These are phyloP conservation scores for Arothron firmamentum DNA, from an alignment of 2,113 vertebrate genomes.

Conservation along the genomic window DNA sequence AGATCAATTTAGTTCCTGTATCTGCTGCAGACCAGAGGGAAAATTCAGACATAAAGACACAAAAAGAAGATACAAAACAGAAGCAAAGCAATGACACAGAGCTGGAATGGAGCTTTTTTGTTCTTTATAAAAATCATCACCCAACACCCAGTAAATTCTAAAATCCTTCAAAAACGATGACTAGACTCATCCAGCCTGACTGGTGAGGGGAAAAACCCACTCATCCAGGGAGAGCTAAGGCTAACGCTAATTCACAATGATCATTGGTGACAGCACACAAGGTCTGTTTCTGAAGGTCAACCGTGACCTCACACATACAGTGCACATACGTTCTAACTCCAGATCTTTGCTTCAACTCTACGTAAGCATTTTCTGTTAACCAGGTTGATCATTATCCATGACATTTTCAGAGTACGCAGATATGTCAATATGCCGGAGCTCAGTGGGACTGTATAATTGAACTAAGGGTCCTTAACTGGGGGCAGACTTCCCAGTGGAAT, in stretches of 20 bases:
- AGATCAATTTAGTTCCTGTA: constrained; percentile 74
- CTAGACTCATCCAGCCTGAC: constrained; percentile 13
- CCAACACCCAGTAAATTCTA: no score
- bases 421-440: constrained; percentile 71
- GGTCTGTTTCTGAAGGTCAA: constrained; percentile 31
- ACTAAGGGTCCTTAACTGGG: constrained; percentile 55
- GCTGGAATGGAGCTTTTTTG: no score
- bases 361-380: constrained; percentile 57
- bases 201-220: not conserved
- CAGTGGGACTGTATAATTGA: constrained; percentile 68
- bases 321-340: constrained; percentile 29
- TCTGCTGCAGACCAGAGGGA: constrained; percentile 49
- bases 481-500: constrained; percentile 65
- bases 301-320: constrained; percentile 41
- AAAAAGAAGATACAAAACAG: not conserved
- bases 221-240: constrained; percentile 38
- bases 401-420: constrained; percentile 65
- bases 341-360: constrained; percentile 47
- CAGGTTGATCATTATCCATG: constrained; percentile 68
- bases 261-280: constrained; percentile 17
- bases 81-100: not conserved
- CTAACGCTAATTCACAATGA: constrained; percentile 53
- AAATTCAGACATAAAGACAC: constrained; percentile 12
- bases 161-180: no score
- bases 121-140: no score